phyloP scores from a whole-genome alignment of 2,113 vertebrate genomes.

The Budorcas taxicolor region DNA sequence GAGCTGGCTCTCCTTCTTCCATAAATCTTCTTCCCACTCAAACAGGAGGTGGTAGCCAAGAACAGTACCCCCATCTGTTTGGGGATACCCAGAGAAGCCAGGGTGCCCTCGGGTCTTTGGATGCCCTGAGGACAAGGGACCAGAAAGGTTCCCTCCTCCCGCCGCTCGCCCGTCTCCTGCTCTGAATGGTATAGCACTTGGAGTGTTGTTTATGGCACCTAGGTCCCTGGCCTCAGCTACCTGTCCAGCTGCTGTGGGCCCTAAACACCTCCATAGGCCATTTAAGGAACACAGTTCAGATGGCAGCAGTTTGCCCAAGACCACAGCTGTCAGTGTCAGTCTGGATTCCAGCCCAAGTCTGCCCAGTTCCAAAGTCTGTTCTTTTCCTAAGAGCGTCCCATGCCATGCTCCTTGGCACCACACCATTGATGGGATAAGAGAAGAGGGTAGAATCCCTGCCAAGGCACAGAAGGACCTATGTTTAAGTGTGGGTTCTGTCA shows the following conservation, averaged over 20 bases:
- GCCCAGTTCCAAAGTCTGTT: background rate
- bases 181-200: rapidly evolving
- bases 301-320: background rate
- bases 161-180: rapidly evolving
- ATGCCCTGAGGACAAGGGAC: rapidly evolving
- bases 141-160: background rate
- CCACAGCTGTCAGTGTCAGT: background rate
- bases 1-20: background rate
- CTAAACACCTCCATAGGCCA: background rate
- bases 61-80: background rate
- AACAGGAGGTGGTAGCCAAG: background rate
- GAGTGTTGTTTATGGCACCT: background rate
- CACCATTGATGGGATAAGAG: background rate
- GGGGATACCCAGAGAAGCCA: background rate
- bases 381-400: background rate
- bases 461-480: background rate
- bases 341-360: background rate
- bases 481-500: background rate
- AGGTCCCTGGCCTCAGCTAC: rapidly evolving
- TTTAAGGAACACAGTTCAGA: background rate
- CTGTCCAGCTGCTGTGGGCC: background rate
- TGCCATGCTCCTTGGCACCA: background rate
- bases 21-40: background rate
- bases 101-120: background rate
- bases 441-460: background rate